These are phyloP conservation scores for Caenorhabditis doughertyi DNA, from an alignment of 2,888 invertebrate genomes.

Conservation along the genomic window DNA sequence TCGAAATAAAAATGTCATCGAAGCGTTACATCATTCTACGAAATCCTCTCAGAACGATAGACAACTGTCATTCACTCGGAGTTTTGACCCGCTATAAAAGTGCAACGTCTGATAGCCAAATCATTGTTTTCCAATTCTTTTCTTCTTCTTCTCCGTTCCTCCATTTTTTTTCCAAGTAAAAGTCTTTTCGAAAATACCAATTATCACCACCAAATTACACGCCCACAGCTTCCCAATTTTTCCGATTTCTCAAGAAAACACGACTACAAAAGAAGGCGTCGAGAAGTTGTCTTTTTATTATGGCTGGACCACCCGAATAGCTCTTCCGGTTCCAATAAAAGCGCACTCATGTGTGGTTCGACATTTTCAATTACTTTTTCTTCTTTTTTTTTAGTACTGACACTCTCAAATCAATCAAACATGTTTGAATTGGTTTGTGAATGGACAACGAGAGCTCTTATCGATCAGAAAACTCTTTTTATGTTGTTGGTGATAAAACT, in stretches of 20 bases:
- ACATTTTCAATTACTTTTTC: conserved; percentile 48
- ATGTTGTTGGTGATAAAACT: conserved; percentile 10
- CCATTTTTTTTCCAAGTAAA: not conserved
- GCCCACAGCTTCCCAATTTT: not conserved
- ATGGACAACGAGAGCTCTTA: not conserved
- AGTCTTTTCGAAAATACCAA: conserved; percentile 15
- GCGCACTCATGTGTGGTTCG: conserved; percentile 53
- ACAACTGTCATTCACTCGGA: conserved; percentile 48
- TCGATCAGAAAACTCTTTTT: not conserved
- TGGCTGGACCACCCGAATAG: conserved; percentile 4
- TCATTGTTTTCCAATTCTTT: not conserved
- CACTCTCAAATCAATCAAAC: conserved; percentile 36
- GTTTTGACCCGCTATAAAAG: conserved; percentile 36
- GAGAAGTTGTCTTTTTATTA: not conserved
- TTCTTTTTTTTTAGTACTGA: not conserved
- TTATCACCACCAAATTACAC: conserved; percentile 36
- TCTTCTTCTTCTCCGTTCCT: not conserved
- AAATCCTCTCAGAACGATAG: conserved; percentile 32
- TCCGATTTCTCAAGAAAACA: not conserved
- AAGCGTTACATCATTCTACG: conserved; percentile 56
- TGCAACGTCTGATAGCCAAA: not conserved
- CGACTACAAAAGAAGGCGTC: conserved; percentile 38
- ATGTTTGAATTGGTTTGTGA: not conserved
- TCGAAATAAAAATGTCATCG: conserved; percentile 8
- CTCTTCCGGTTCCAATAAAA: conserved; percentile 59